These are phyloP conservation scores for Drosophila sp. DNA, from an alignment of 1,140 invertebrate species.

Conservation along the genomic window DNA sequence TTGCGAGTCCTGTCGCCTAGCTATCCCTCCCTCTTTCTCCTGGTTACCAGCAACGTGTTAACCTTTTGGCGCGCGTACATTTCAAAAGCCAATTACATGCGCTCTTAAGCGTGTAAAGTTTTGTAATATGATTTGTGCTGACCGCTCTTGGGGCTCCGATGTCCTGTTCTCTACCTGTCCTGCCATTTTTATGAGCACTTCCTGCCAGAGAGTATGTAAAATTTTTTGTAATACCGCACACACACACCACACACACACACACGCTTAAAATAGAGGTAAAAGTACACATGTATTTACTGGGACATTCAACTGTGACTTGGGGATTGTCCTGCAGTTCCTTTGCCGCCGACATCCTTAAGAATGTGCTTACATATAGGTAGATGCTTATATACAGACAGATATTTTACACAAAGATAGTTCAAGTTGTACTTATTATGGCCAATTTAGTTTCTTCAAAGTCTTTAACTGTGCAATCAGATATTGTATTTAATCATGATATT, in stretches of 20 bases:
- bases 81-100: conserved; percentile 83
- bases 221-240: conserved; percentile 10
- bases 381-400: no score
- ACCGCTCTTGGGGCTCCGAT: conserved; percentile 49
- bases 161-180: conserved; percentile 21
- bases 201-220: conserved; percentile 21
- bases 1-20: conserved; percentile 1
- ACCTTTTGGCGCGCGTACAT: conserved; percentile 69
- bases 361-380: neutral
- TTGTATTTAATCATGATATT: no score
- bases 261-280: neutral
- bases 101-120: conserved; percentile 83
- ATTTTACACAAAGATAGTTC: no score
- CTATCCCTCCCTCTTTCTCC: conserved; percentile 6
- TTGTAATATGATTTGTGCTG: conserved; percentile 80
- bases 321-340: neutral
- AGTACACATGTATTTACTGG: neutral
- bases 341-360: neutral
- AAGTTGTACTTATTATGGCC: neutral
- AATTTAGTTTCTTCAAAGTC: no score
- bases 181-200: conserved; percentile 5
- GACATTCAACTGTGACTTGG: neutral
- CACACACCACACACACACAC: neutral
- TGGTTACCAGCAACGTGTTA: conserved; percentile 67
- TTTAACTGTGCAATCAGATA: no score